Base-by-base conservation (phyloP, 2,888 invertebrate genomes). In the Boloria euphrosyne region DNA sequence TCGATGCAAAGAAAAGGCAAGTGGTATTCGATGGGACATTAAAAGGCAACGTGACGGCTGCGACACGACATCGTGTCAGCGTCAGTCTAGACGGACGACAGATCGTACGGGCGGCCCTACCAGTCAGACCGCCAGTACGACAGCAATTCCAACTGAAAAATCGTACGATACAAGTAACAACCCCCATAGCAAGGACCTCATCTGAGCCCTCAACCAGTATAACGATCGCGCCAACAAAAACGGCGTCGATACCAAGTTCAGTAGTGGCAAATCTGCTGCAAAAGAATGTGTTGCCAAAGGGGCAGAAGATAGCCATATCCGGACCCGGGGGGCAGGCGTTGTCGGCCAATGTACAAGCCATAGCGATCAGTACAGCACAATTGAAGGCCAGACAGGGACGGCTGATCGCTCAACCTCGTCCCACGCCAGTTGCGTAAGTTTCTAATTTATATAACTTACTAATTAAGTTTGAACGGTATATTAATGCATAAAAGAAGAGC, bases 121-220 rank as follows among this genome's bases (percentile, higher is more conserved):
- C 79, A 3, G 80, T 81, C 17, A 70, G 81, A 27, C 77, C 83
- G 46, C 78, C 83, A 7, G 73, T 84, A 2, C 63, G 85, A 0
- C 85, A 85, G 38, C 90, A 87, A 78, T 81, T 88, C 4, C 88
- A 87, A 55, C 69, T 89, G 10, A 86, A 87, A 70, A 83, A 82
- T 61, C 72, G 85, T 0, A 78, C 82, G 0, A 66, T 85, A 2
- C 82, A 82, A 70, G 81, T 85, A 13, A 70, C 79, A 3, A 63
- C 75, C 47, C 73, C 77, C 17, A 67, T 72, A 14, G 71, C 76
- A 6, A 73, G 72, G 18, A 74, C 73, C 0, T 62, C 77, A 0
- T 69, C 78, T 13, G 80, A 78, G 17, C 79, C 80, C 14, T 80
- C 79, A 2, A 79, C 81, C 13, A 79, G 74, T 18, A 75, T 80